A percentile compares a stretch with the other conserved stretches of the same genome.
phyloP scores from a whole-genome alignment of 1,140 invertebrate genomes.

The Pseudoatta argentina region DNA sequence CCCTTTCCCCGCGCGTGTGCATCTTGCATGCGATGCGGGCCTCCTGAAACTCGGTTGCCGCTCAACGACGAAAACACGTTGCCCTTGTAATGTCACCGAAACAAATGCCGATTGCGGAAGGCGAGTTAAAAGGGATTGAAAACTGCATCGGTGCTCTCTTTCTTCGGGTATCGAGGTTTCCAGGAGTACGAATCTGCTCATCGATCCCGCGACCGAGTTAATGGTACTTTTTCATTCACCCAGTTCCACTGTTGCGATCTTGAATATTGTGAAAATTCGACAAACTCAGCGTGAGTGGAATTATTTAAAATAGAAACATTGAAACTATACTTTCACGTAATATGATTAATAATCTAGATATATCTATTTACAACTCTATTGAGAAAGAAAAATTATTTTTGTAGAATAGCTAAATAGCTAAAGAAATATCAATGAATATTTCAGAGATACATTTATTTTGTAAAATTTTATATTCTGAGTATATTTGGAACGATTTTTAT shows the following conservation, averaged over 20 bases:
- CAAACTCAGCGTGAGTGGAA: too few relatives aligned
- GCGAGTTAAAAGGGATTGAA: conserved; percentile 37
- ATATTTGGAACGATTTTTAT: background rate
- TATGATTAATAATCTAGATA: background rate
- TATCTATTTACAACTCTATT: background rate
- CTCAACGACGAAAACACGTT: conserved; percentile 77
- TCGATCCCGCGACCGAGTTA: conserved; percentile 57
- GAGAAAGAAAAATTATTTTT: background rate
- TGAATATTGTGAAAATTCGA: background rate
- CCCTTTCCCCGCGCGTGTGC: conserved; percentile 35
- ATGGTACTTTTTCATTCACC: conserved; percentile 40
- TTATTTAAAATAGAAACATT: background rate
- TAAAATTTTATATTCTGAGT: background rate
- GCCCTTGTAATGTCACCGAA: conserved; percentile 76
- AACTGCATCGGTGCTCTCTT: conserved; percentile 18
- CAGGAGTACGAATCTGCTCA: conserved; percentile 35
- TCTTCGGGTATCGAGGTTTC: conserved; percentile 60
- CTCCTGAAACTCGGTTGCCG: conserved; percentile 71
- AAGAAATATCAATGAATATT: background rate
- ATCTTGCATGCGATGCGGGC: conserved; percentile 70
- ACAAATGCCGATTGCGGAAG: conserved; percentile 68
- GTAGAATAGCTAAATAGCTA: too few relatives aligned
- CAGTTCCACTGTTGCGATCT: conserved; percentile 20
- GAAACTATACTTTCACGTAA: background rate
- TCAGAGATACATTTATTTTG: background rate